A percentile compares a stretch with the other conserved stretches of the same genome.
Conservation (phyloP, 2,888 invertebrate species). For the Dicycla oo region DNA sequence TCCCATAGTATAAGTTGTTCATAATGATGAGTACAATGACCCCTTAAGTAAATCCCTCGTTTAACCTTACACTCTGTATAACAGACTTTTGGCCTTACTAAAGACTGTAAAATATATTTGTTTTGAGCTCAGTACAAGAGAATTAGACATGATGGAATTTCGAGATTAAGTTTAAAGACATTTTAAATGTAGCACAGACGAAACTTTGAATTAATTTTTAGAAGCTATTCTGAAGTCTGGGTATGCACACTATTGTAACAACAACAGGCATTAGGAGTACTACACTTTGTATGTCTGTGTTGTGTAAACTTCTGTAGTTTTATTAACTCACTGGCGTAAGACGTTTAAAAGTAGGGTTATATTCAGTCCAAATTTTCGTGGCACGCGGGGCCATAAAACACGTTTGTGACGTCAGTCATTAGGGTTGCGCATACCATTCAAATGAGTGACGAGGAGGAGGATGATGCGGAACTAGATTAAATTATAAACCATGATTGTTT, state of each 20-base stretch:
- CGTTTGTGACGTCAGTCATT: no score
- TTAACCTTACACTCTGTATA: no score
- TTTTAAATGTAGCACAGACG: neutral
- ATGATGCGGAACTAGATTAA: no score
- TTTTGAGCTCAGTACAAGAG: neutral
- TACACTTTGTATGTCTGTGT: neutral
- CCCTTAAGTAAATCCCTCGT: no score
- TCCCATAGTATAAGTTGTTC: no score
- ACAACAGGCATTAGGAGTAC: neutral
- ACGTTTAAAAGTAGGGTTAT: neutral
- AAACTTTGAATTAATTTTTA: neutral
- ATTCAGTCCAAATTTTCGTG: no score
- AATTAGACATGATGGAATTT: no score
- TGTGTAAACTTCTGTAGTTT: neutral
- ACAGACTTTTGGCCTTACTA: neutral
- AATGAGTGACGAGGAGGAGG: no score
- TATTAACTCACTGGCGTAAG: neutral
- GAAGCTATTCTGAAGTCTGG: neutral
- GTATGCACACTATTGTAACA: neutral
- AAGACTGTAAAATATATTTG: neutral
- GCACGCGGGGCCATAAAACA: no score
- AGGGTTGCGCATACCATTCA: no score
- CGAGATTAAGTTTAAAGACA: neutral
- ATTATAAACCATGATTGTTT: no score
- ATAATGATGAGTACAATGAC: no score